Evolutionary conservation across 1,140 invertebrate genomes (phyloP).

Genomic region (Drosophila suzukii): DNA sequence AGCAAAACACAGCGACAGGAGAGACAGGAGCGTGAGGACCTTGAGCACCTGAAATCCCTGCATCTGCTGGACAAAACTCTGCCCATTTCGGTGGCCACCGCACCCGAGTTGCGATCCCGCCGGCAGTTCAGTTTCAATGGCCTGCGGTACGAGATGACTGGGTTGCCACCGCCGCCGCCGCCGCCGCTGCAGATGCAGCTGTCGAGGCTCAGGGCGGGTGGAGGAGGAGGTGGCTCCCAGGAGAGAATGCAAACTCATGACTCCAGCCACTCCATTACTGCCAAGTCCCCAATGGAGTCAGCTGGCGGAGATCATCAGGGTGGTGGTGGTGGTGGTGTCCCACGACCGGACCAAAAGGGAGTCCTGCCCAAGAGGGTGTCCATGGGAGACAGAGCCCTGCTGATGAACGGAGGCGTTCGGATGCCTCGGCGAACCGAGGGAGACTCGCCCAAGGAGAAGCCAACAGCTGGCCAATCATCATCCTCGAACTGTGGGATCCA

Average conservation of each 20-base stretch:
- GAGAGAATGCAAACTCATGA: neutral
- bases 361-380: neutral
- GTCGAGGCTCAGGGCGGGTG: neutral
- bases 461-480: neutral
- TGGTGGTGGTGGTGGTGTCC: neutral
- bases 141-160: constrained; percentile 38
- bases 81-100: constrained; percentile 31
- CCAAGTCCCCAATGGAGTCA: neutral
- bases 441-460: neutral
- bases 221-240: neutral
- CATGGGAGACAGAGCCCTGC: neutral
- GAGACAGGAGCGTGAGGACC: neutral
- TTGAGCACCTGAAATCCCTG: neutral
- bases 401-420: neutral
- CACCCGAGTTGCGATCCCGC: constrained; percentile 41
- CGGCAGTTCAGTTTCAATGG: constrained; percentile 60
- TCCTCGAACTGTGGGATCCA: neutral
- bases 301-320: constrained; percentile 19
- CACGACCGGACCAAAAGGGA: neutral
- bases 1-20: neutral
- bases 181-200: neutral
- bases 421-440: neutral
- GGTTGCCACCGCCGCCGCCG: neutral
- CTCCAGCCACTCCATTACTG: neutral
- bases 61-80: constrained; percentile 44